phyloP scores from a whole-genome alignment of 2,797 vertebrate genomes.

The Octomys mimax region DNA sequence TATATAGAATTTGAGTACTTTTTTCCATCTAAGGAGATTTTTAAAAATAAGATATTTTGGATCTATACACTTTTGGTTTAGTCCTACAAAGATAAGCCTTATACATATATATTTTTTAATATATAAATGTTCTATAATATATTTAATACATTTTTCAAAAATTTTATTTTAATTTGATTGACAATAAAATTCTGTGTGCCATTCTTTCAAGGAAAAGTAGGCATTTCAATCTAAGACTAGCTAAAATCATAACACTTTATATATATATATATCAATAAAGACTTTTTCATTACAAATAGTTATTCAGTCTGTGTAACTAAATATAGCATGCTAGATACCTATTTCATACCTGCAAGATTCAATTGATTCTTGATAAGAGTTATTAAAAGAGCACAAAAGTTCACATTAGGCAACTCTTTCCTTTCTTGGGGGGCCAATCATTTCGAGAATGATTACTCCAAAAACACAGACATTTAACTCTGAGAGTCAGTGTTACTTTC shows the following conservation, averaged over 20 bases:
- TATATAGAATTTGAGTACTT: not conserved
- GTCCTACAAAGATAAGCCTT: not conserved
- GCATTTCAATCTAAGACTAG: slow-evolving; percentile 17
- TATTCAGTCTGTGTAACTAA: slow-evolving; percentile 44
- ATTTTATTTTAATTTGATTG: not conserved
- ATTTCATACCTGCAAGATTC: not conserved
- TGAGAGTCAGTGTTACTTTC: not conserved
- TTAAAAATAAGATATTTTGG: slow-evolving; percentile 1
- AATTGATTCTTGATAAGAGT: slow-evolving; percentile 4
- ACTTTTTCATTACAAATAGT: slow-evolving; percentile 27
- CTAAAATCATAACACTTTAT: slow-evolving; percentile 54
- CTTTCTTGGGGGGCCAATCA: slow-evolving; percentile 7
- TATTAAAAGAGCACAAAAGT: slow-evolving; percentile 50
- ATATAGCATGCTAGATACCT: slow-evolving; percentile 38
- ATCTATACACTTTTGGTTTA: not conserved
- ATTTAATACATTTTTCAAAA: not conserved
- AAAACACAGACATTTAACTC: not conserved
- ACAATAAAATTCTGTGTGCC: slow-evolving; percentile 20
- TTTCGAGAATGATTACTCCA: slow-evolving; percentile 56
- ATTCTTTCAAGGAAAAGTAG: not conserved
- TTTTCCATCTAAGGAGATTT: not conserved
- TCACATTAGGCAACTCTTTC: slow-evolving; percentile 47
- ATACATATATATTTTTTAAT: not conserved
- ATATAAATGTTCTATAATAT: not conserved
- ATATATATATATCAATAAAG: slow-evolving; percentile 18